Conservation (phyloP, 1,140 invertebrate genomes). For the Drosophila ogumai region DNA sequence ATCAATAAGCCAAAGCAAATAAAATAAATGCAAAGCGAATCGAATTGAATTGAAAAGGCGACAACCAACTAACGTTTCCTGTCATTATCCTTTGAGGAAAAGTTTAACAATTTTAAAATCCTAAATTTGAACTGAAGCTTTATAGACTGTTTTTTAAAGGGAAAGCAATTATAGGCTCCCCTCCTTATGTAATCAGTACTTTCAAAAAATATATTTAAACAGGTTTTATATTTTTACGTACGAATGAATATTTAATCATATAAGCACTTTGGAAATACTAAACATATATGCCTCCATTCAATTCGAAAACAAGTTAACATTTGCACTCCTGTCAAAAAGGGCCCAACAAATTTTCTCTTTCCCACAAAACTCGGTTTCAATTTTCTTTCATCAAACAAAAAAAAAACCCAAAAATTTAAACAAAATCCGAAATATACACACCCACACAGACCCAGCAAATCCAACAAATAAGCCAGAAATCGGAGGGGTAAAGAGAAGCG, state of each 20-base stretch:
- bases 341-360: constrained; percentile 45
- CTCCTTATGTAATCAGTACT: neutral
- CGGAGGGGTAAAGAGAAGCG: constrained; percentile 3
- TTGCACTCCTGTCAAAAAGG: constrained; percentile 38
- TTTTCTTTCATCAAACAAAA: constrained; percentile 63
- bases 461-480: constrained; percentile 21
- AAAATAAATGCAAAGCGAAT: constrained; percentile 30
- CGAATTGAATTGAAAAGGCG: constrained; percentile 21
- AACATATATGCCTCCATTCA: neutral
- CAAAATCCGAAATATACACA: constrained; percentile 55
- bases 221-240: neutral
- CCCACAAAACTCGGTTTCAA: constrained; percentile 64
- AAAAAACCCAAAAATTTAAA: constrained; percentile 50
- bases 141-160: neutral
- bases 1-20: constrained; percentile 51
- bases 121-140: neutral
- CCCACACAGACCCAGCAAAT: constrained; percentile 15
- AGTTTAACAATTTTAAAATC: neutral
- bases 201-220: neutral
- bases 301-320: constrained; percentile 32
- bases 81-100: constrained; percentile 10
- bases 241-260: too few relatives aligned
- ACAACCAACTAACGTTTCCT: constrained; percentile 28
- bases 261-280: too few relatives aligned
- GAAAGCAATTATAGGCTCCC: neutral